phyloP scores from a whole-genome alignment of 2,888 invertebrate genomes.

The Drosophila mimetica region DNA sequence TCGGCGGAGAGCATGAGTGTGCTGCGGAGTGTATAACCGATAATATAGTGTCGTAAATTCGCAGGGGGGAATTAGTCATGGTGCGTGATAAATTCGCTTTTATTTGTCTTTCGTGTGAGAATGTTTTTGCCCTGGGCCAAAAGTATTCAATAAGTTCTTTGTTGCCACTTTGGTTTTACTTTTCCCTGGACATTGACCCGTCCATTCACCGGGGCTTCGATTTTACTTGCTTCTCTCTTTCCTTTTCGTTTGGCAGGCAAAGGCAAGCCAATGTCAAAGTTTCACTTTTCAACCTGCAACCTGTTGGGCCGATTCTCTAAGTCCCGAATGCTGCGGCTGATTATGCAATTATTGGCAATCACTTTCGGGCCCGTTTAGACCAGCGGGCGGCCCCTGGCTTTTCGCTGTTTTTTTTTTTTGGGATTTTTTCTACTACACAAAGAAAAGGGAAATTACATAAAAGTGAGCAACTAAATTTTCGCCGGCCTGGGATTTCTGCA shows the following conservation, averaged over 20 bases:
- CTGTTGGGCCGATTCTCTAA: constrained; percentile 68
- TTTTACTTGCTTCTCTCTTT: not conserved
- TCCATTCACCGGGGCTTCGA: constrained; percentile 28
- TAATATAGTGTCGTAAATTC: constrained; percentile 68
- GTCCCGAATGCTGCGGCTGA: constrained; percentile 50
- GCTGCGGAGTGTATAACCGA: constrained; percentile 38
- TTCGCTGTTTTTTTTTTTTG: constrained; percentile 2
- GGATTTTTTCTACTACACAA: constrained; percentile 47
- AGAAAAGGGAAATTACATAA: constrained; percentile 79
- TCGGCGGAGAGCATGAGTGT: constrained; percentile 19
- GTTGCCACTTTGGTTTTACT: constrained; percentile 55
- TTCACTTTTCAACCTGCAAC: constrained; percentile 66
- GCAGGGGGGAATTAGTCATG: constrained; percentile 68
- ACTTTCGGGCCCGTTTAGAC: constrained; percentile 77
- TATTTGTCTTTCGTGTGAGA: constrained; percentile 78
- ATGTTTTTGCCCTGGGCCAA: constrained; percentile 43
- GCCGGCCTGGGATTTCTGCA: constrained; percentile 66
- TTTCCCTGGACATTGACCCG: constrained; percentile 67
- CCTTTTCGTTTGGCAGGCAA: not conserved
- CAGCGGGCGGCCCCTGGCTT: constrained; percentile 64
- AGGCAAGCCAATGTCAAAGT: constrained; percentile 69
- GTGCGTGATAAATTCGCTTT: constrained; percentile 78
- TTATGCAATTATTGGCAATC: constrained; percentile 79
- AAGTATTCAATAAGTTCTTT: constrained; percentile 68
- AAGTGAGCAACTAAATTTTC: constrained; percentile 78